Evolutionary conservation across 2,888 invertebrate genomes (phyloP).

Genomic region (Sarcophaga carnaria): DNA sequence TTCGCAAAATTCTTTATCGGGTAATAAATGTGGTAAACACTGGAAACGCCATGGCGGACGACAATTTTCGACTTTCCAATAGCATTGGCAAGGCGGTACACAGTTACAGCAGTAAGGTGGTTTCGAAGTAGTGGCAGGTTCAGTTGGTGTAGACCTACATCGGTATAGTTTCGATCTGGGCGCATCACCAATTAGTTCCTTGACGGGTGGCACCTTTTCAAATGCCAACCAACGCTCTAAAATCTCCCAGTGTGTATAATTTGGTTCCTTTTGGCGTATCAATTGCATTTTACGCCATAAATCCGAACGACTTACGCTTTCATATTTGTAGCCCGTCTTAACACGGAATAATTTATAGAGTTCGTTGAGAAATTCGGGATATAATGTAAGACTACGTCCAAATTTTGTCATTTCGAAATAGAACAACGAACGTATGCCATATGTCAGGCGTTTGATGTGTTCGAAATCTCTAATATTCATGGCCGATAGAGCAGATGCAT

Average conservation of each 20-base stretch:
- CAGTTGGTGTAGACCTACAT: constrained; percentile 16
- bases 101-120: constrained; percentile 71
- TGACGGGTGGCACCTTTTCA: constrained; percentile 39
- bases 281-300: constrained; percentile 84
- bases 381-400: constrained; percentile 81
- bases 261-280: constrained; percentile 80
- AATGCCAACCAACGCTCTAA: constrained; percentile 75
- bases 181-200: constrained; percentile 74
- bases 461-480: constrained; percentile 83
- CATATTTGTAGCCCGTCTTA: constrained; percentile 83
- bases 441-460: constrained; percentile 81
- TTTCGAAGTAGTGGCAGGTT: constrained; percentile 9
- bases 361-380: constrained; percentile 82
- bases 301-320: constrained; percentile 82
- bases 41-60: constrained; percentile 67
- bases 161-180: constrained; percentile 65
- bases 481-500: constrained; percentile 82
- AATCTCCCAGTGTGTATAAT: constrained; percentile 83
- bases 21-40: constrained; percentile 49
- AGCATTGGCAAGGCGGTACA: constrained; percentile 75
- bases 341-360: constrained; percentile 83
- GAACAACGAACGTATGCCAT: constrained; percentile 81
- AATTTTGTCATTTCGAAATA: constrained; percentile 82
- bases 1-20: constrained; percentile 29
- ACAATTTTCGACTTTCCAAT: constrained; percentile 69